A percentile compares a stretch with the other conserved stretches of the same genome.
These are phyloP conservation scores for Cossypha dichroa DNA, from an alignment of 2,797 vertebrate species.

Conservation along the genomic window DNA sequence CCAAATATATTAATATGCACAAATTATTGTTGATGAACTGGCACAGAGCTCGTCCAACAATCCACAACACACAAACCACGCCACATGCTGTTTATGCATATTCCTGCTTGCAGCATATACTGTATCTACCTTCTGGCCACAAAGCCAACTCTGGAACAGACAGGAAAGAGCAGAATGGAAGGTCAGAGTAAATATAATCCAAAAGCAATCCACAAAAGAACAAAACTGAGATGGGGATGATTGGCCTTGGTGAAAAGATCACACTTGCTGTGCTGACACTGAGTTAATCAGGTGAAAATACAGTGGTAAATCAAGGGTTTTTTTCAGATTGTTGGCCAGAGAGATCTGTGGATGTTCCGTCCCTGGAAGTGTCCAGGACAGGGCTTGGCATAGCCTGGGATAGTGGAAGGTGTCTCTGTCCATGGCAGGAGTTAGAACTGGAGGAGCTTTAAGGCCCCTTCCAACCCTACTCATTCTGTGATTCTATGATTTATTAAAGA, in stretches of 20 bases:
- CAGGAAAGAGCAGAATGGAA: background rate
- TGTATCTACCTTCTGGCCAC: slow-evolving; percentile 45
- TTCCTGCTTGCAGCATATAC: background rate
- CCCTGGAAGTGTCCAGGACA: background rate
- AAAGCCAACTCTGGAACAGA: slow-evolving; percentile 11
- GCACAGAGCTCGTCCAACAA: slow-evolving; percentile 27
- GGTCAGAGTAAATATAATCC: slow-evolving; percentile 59
- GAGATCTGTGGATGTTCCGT: too few relatives aligned
- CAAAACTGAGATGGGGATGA: slow-evolving; percentile 34
- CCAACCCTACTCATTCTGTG: background rate
- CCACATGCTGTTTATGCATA: slow-evolving; percentile 57
- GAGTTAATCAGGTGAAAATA: background rate
- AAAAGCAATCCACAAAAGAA: slow-evolving; percentile 47
- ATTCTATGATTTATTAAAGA: background rate
- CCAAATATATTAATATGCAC: slow-evolving; percentile 60
- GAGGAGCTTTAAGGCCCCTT: background rate
- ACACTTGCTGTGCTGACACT: fast-evolving
- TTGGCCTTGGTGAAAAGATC: background rate
- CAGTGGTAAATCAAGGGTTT: background rate
- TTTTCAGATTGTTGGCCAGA: background rate
- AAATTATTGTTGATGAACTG: slow-evolving; percentile 58
- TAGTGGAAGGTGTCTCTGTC: background rate
- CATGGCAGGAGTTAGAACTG: background rate
- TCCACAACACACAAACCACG: slow-evolving; percentile 34
- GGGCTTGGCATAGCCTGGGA: background rate